Conservation (phyloP, 2,797 vertebrate genomes). For the Macropus fuliginosus region DNA sequence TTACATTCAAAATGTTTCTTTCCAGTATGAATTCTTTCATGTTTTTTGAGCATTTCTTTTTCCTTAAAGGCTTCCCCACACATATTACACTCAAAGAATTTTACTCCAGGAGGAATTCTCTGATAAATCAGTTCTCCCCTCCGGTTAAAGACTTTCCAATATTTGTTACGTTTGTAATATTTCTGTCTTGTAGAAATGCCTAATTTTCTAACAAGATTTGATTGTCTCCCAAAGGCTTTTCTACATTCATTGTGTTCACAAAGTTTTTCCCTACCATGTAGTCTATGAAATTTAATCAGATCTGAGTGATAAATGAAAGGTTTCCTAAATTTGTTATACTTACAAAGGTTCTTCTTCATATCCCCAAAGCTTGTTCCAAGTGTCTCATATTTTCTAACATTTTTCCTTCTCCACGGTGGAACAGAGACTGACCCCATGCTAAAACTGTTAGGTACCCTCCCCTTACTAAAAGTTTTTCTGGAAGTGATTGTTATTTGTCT, state of each 20-base stretch:
- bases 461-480: neutral
- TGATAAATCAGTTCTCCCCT: neutral
- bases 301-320: neutral
- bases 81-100: neutral
- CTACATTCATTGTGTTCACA: neutral
- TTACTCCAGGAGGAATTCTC: slow-evolving; percentile 1
- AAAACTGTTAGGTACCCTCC: neutral
- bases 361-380: neutral
- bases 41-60: neutral
- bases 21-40: neutral
- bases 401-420: neutral
- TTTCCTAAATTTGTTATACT: neutral
- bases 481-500: neutral
- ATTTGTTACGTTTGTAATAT: neutral
- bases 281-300: neutral
- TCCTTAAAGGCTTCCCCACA: neutral
- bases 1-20: neutral
- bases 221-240: neutral
- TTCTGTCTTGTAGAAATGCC: neutral
- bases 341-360: neutral
- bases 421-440: neutral
- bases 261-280: neutral
- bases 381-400: neutral
- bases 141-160: neutral
- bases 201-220: neutral